These are phyloP conservation scores for Notodonta dromedarius DNA, from an alignment of 2,888 invertebrate genomes.

Conservation along the genomic window DNA sequence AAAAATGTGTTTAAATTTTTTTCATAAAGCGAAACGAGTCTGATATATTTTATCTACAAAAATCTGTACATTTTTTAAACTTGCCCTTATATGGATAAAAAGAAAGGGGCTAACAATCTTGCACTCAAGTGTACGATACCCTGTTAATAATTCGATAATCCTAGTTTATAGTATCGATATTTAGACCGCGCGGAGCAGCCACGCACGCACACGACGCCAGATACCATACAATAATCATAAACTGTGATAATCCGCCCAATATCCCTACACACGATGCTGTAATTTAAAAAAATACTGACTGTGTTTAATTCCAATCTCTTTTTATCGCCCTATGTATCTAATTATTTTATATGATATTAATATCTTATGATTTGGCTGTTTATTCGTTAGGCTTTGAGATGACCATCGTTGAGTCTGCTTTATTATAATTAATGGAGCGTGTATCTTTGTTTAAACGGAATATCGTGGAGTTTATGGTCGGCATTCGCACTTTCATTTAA, in stretches of 20 bases:
- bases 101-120: neutral
- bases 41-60: too few relatives aligned
- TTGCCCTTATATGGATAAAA: too few relatives aligned
- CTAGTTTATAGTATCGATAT: conserved; percentile 2
- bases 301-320: neutral
- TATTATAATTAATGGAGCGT: neutral
- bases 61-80: too few relatives aligned
- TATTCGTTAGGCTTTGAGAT: neutral
- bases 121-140: neutral
- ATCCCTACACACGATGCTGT: neutral
- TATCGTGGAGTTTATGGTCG: too few relatives aligned
- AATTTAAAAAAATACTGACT: neutral
- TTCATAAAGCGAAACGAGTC: too few relatives aligned
- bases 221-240: neutral
- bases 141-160: neutral
- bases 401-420: neutral
- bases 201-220: neutral
- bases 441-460: too few relatives aligned
- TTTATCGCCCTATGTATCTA: neutral
- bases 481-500: too few relatives aligned
- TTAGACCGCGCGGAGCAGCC: neutral
- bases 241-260: neutral
- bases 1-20: too few relatives aligned
- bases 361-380: neutral
- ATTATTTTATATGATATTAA: neutral